A percentile compares a stretch with the other conserved stretches of the same genome.
Conservation (phyloP, 2,888 invertebrate genomes). For the Ligdia adustata region DNA sequence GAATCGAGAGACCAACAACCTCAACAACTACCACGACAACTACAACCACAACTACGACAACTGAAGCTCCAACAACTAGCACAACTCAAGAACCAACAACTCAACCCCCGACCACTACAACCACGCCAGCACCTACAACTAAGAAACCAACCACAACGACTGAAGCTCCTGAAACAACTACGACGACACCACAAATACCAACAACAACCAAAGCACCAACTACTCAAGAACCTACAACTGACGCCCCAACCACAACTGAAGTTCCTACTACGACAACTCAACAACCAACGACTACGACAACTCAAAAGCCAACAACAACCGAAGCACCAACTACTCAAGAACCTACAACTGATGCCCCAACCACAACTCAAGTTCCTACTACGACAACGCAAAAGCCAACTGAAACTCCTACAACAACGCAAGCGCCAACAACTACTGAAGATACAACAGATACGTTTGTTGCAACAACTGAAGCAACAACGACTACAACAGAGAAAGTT, state of each 20-base stretch:
- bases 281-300: slow-evolving; percentile 16
- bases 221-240: slow-evolving; percentile 9
- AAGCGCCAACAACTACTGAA: too few relatives aligned
- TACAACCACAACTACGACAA: slow-evolving; percentile 16
- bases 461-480: too few relatives aligned
- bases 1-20: slow-evolving; percentile 26
- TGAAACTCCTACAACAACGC: background rate
- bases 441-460: too few relatives aligned
- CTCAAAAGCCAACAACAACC: background rate
- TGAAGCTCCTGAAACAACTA: too few relatives aligned
- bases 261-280: slow-evolving; percentile 5
- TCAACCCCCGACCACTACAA: slow-evolving; percentile 10
- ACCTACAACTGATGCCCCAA: background rate
- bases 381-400: slow-evolving; percentile 14
- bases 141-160: slow-evolving; percentile 13
- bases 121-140: slow-evolving; percentile 17
- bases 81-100: slow-evolving; percentile 17
- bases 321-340: slow-evolving; percentile 2
- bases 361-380: too few relatives aligned
- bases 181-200: slow-evolving; percentile 5
- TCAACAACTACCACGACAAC: slow-evolving; percentile 22
- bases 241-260: slow-evolving; percentile 7
- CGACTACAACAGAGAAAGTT: too few relatives aligned
- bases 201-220: slow-evolving; percentile 21
- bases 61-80: slow-evolving; percentile 16